Conservation (phyloP, 2,797 vertebrate genomes). For the Sarcophilus harrisii region DNA sequence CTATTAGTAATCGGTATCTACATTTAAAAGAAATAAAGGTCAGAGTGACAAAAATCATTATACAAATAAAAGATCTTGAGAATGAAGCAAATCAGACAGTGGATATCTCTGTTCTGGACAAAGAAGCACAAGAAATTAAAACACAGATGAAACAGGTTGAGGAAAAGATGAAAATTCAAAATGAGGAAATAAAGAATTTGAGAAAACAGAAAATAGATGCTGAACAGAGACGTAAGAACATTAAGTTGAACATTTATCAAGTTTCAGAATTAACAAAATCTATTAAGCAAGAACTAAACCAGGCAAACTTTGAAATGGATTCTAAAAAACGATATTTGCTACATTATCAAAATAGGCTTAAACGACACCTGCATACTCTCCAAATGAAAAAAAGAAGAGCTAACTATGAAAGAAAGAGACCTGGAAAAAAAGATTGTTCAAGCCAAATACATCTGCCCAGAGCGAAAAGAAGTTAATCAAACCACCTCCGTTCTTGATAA, state of each 20-base stretch:
- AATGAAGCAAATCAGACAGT: conserved; percentile 94
- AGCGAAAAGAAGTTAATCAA: conserved; percentile 88
- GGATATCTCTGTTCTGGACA: conserved; percentile 92
- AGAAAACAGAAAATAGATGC: conserved; percentile 85
- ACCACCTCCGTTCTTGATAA: conserved; percentile 92
- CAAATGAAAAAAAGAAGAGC: conserved; percentile 84
- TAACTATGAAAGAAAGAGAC: conserved; percentile 88
- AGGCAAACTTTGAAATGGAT: conserved; percentile 90
- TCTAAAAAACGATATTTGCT: conserved; percentile 90
- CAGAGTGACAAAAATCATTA: conserved; percentile 84
- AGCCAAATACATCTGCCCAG: conserved; percentile 89
- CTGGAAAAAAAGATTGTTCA: conserved; percentile 88
- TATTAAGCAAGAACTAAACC: conserved; percentile 92
- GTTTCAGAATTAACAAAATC: conserved; percentile 90
- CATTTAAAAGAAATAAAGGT: conserved; percentile 89
- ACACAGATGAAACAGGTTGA: conserved; percentile 87
- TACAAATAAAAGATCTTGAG: conserved; percentile 92
- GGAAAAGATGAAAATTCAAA: conserved; percentile 83
- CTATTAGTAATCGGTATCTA: conserved; percentile 81
- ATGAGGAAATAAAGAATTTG: conserved; percentile 82
- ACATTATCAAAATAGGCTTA: conserved; percentile 92
- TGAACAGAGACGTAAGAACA: conserved; percentile 89
- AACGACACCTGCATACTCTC: conserved; percentile 87
- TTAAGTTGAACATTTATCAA: conserved; percentile 89
- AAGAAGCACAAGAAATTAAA: conserved; percentile 92